A percentile compares a stretch with the other conserved stretches of the same genome.
Conservation (phyloP, 2,113 vertebrate species). For the Nothocercus julius region DNA sequence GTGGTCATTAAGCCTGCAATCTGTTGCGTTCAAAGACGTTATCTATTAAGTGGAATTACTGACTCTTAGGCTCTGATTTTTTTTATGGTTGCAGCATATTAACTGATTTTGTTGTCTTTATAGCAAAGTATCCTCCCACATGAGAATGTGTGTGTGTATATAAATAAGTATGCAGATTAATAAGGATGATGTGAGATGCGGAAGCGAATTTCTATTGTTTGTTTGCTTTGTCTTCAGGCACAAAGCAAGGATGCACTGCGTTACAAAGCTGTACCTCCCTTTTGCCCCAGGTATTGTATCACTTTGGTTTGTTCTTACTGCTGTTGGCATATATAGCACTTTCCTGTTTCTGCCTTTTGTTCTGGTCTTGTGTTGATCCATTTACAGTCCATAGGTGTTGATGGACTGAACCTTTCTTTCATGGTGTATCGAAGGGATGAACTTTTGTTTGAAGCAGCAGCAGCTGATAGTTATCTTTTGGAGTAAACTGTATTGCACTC, state of each 20-base stretch:
- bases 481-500: neutral
- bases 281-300: neutral
- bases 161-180: neutral
- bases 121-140: neutral
- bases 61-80: neutral
- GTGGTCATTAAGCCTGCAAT: neutral
- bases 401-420: neutral
- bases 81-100: neutral
- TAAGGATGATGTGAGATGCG: neutral
- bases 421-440: neutral
- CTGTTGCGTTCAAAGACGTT: neutral
- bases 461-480: neutral
- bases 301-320: neutral
- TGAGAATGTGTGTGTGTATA: neutral
- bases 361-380: neutral
- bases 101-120: neutral
- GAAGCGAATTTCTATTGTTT: neutral
- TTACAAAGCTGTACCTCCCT: neutral
- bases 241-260: rapidly evolving
- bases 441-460: neutral
- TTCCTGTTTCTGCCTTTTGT: neutral
- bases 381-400: neutral
- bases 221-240: neutral
- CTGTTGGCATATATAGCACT: rapidly evolving
- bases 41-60: neutral